These are phyloP conservation scores for Heliothis virescens DNA, from an alignment of 1,140 invertebrate genomes.

Conservation along the genomic window DNA sequence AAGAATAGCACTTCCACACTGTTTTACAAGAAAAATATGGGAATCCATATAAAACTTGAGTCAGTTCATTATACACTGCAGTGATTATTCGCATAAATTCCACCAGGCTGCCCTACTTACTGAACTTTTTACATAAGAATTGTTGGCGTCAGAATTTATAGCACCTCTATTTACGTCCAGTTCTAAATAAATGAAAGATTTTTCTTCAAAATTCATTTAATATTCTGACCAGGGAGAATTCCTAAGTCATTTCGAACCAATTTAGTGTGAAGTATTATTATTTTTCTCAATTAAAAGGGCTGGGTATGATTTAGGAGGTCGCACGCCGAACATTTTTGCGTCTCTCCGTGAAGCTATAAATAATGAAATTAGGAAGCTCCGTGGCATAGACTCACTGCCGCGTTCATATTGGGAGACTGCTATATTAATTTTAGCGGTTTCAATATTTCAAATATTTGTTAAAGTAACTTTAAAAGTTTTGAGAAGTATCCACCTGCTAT, in stretches of 20 bases:
- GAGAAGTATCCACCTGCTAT: background rate
- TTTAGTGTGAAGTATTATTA: slow-evolving; percentile 69
- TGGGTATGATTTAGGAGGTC: slow-evolving; percentile 65
- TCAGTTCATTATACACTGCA: slow-evolving; percentile 14
- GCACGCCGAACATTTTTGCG: slow-evolving; percentile 59
- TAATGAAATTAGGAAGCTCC: slow-evolving; percentile 63
- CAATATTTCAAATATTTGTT: too few species aligned
- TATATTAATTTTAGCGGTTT: background rate
- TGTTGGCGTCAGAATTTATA: slow-evolving; percentile 6
- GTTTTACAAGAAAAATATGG: too few species aligned
- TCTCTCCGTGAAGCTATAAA: slow-evolving; percentile 62
- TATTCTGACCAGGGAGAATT: slow-evolving; percentile 67
- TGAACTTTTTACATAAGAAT: slow-evolving; percentile 23
- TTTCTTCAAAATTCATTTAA: slow-evolving; percentile 58
- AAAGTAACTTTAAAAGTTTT: too few species aligned
- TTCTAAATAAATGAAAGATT: slow-evolving; percentile 34
- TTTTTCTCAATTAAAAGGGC: slow-evolving; percentile 76
- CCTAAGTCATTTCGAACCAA: slow-evolving; percentile 63
- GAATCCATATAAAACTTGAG: slow-evolving; percentile 1
- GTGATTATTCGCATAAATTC: slow-evolving; percentile 32
- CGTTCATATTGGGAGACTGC: slow-evolving; percentile 49
- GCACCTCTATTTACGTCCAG: slow-evolving; percentile 12
- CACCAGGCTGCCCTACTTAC: slow-evolving; percentile 8
- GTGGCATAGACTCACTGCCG: slow-evolving; percentile 42
- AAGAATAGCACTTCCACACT: too few species aligned